Conservation (phyloP, 2,888 invertebrate species). For the Deroplatys truncata region DNA sequence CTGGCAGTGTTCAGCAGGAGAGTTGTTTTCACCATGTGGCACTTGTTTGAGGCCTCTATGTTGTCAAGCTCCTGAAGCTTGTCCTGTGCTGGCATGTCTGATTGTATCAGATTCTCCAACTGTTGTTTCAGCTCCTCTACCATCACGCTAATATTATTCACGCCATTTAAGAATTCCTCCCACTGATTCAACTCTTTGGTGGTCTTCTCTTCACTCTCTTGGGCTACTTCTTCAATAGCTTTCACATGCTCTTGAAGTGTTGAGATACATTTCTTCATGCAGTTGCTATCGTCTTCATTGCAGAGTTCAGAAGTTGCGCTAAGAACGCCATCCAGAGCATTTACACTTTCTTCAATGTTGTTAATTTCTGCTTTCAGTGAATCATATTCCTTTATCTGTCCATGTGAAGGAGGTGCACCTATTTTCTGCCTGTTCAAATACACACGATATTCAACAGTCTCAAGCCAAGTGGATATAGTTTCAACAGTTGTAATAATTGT, state of each 20-base stretch:
- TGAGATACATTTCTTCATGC: conserved; percentile 55
- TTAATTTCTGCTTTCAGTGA: conserved; percentile 59
- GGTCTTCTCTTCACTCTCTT: conserved; percentile 54
- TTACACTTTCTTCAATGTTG: conserved; percentile 57
- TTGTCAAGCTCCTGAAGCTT: conserved; percentile 68
- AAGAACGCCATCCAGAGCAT: conserved; percentile 54
- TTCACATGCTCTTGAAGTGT: conserved; percentile 63
- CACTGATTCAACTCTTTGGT: conserved; percentile 62
- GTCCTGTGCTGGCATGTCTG: conserved; percentile 61
- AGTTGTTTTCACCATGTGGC: conserved; percentile 55
- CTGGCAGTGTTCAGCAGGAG: conserved; percentile 61
- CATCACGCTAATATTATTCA: conserved; percentile 54
- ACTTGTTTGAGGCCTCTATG: conserved; percentile 63
- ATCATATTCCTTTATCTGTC: conserved; percentile 19
- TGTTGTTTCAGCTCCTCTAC: conserved; percentile 48
- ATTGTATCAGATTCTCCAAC: conserved; percentile 54
- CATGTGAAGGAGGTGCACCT: conserved; percentile 51
- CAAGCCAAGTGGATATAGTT: conserved; percentile 77
- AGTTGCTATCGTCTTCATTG: conserved; percentile 45
- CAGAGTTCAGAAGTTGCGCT: conserved; percentile 47
- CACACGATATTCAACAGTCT: conserved; percentile 78
- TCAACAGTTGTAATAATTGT: conserved; percentile 72
- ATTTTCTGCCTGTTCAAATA: conserved; percentile 57
- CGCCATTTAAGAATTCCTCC: conserved; percentile 64
- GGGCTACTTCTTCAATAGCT: conserved; percentile 64